Conservation (phyloP, 1,140 invertebrate genomes). For the Pseudomyrmex flavicornis region DNA sequence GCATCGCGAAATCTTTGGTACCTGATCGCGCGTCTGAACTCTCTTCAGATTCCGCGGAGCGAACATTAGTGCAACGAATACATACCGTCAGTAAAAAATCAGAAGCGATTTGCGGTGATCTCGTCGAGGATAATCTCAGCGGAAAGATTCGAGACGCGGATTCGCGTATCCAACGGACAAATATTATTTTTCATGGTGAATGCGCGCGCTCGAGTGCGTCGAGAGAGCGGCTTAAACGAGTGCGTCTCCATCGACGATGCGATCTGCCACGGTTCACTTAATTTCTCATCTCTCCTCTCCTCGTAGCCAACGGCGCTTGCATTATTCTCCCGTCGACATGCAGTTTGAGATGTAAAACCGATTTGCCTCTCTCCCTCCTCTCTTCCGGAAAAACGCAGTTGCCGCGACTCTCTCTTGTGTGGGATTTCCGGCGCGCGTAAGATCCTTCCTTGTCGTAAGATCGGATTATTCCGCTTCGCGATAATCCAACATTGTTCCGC, state of each 20-base stretch:
- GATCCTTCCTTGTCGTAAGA: slow-evolving; percentile 48
- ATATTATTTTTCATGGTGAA: slow-evolving; percentile 73
- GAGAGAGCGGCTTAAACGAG: slow-evolving; percentile 68
- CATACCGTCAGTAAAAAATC: neutral
- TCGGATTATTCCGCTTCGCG: slow-evolving; percentile 57
- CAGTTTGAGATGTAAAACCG: slow-evolving; percentile 63
- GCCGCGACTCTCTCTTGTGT: neutral
- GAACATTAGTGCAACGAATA: neutral
- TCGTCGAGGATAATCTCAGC: slow-evolving; percentile 19
- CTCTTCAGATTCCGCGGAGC: neutral
- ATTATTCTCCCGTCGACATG: slow-evolving; percentile 65
- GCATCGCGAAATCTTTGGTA: too few relatives aligned
- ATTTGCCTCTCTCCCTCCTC: slow-evolving; percentile 59
- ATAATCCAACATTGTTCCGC: slow-evolving; percentile 57
- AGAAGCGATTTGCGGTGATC: slow-evolving; percentile 26
- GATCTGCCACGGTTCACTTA: slow-evolving; percentile 74
- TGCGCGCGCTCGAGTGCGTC: slow-evolving; percentile 64
- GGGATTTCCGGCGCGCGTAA: slow-evolving; percentile 26
- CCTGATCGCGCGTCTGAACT: too few relatives aligned
- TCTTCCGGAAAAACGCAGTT: slow-evolving; percentile 33
- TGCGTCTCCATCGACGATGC: slow-evolving; percentile 64
- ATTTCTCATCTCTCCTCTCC: slow-evolving; percentile 70
- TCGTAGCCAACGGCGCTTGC: slow-evolving; percentile 51
- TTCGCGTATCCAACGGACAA: slow-evolving; percentile 55
- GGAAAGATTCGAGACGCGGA: slow-evolving; percentile 25